Conservation (phyloP, 2,797 vertebrate genomes). For the Synanceia verrucosa region DNA sequence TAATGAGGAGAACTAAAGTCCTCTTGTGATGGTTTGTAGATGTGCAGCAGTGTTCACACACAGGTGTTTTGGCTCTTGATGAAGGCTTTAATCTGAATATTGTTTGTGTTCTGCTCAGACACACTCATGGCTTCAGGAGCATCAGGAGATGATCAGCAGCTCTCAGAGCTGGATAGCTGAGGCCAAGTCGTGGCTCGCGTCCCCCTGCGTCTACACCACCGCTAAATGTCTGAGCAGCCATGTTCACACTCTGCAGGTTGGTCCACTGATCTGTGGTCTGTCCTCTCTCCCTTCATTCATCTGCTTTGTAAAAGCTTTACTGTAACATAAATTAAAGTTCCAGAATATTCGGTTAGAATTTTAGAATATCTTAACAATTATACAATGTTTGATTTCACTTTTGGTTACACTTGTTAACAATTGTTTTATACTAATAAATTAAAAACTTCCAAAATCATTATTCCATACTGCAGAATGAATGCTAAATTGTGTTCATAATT, state of each 20-base stretch:
- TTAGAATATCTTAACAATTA: no score
- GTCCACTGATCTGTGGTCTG: fast-evolving
- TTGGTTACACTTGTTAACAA: no score
- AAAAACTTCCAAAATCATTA: no score
- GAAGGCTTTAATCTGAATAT: background rate
- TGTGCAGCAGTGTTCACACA: background rate
- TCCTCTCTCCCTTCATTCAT: no score
- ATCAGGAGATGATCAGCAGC: conserved; percentile 88
- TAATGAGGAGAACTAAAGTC: background rate
- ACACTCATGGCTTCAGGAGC: conserved; percentile 87
- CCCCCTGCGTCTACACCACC: conserved; percentile 80
- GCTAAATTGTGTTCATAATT: no score
- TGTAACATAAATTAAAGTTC: no score
- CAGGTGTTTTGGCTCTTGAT: background rate
- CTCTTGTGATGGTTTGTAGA: background rate
- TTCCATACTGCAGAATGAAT: no score
- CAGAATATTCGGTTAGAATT: no score
- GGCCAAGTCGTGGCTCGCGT: conserved; percentile 83
- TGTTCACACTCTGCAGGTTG: conserved; percentile 85
- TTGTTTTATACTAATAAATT: no score
- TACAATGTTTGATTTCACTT: no score
- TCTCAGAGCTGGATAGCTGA: conserved; percentile 87
- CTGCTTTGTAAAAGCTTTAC: no score
- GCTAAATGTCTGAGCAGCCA: conserved; percentile 85
- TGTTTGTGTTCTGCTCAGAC: conserved; percentile 76